Percentiles rank a stretch among this genome's conserved stretches.
Evolutionary conservation across 2,113 vertebrate genomes (phyloP).

Genomic region (Halichoeres trimaculatus): DNA sequence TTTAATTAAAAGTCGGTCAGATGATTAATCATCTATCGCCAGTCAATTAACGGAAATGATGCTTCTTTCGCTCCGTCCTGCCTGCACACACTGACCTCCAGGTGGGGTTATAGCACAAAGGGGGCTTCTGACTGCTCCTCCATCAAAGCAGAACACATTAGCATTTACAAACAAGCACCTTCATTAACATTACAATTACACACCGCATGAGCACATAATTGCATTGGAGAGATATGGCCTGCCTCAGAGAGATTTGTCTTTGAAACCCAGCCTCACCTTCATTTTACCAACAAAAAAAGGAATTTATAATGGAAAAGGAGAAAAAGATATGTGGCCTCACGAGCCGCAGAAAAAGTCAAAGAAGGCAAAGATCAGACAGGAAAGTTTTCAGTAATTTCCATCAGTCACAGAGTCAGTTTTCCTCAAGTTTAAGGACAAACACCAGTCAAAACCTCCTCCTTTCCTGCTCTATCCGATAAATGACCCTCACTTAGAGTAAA

Average conservation of each 20-base stretch:
- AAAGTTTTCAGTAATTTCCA: conserved; percentile 16
- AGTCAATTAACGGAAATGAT: conserved; percentile 73
- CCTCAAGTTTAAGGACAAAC: conserved; percentile 13
- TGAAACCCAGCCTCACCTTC: conserved; percentile 61
- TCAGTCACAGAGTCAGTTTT: conserved; percentile 11
- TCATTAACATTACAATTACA: conserved; percentile 81
- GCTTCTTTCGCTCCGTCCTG: conserved; percentile 42
- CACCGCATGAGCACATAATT: conserved; percentile 72
- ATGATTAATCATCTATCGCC: conserved; percentile 74
- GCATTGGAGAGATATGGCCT: conserved; percentile 61
- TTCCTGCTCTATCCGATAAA: conserved; percentile 45
- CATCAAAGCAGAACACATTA: conserved; percentile 73
- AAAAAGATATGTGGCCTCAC: background rate
- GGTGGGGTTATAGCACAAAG: conserved; percentile 62
- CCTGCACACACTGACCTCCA: conserved; percentile 64
- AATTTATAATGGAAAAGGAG: conserved; percentile 44
- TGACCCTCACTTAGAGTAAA: conserved; percentile 22
- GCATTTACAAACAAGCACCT: conserved; percentile 77
- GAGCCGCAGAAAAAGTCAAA: conserved; percentile 34
- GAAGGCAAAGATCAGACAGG: conserved; percentile 37
- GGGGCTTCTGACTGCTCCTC: conserved; percentile 54
- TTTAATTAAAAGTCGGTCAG: conserved; percentile 77
- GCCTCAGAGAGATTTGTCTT: conserved; percentile 59
- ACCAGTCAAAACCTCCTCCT: conserved; percentile 38
- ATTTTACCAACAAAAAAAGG: conserved; percentile 49